phyloP scores from a whole-genome alignment of 2,888 invertebrate genomes.

The Amphipoea oculea region DNA sequence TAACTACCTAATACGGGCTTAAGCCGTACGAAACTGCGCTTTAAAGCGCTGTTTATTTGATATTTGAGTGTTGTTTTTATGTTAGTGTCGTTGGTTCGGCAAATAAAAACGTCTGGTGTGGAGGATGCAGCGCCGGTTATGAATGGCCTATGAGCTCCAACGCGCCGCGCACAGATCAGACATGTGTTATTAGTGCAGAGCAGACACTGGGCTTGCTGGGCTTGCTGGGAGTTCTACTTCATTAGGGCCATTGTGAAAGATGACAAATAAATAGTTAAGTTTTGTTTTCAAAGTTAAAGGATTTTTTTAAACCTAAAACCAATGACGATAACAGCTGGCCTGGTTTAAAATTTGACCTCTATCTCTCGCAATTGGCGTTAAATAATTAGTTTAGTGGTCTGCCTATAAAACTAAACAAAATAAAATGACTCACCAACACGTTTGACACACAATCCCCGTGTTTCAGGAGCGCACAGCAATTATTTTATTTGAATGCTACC shows the following conservation, averaged over 20 bases:
- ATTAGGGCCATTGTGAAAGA: background rate
- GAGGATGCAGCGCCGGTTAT: conserved; percentile 80
- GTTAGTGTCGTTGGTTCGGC: conserved; percentile 81
- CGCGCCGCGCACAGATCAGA: conserved; percentile 72
- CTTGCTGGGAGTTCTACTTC: background rate
- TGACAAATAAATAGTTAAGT: background rate
- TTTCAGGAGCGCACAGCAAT: conserved; percentile 14
- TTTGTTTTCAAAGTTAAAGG: background rate
- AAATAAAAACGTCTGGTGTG: conserved; percentile 88
- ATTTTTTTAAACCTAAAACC: background rate
- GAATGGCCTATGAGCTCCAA: conserved; percentile 86
- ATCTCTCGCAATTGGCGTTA: background rate
- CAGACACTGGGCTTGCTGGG: conserved; percentile 34
- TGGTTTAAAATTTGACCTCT: background rate
- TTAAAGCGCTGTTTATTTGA: conserved; percentile 87
- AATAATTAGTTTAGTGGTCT: background rate
- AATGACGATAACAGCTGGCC: background rate
- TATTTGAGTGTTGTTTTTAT: conserved; percentile 88
- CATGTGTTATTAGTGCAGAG: conserved; percentile 67
- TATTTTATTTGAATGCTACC: conserved; percentile 26
- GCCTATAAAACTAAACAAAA: background rate
- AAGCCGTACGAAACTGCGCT: conserved; percentile 83
- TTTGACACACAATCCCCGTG: conserved; percentile 30
- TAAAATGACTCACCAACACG: conserved; percentile 28
- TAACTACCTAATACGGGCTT: conserved; percentile 88